Evolutionary conservation across 2,888 invertebrate genomes (phyloP).

Genomic region (Actias luna): DNA sequence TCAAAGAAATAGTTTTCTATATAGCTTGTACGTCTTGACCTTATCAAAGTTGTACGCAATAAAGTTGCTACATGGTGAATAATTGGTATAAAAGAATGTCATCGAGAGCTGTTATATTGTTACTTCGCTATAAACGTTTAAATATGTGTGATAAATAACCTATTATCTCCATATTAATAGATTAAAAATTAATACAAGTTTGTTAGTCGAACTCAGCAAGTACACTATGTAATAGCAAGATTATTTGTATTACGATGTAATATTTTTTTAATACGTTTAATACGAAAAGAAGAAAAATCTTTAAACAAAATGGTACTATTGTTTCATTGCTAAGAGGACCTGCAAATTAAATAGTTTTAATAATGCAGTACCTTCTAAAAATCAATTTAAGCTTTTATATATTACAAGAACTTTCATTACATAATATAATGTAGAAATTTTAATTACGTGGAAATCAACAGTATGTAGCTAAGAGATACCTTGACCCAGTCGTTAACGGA

Average conservation of each 20-base stretch:
- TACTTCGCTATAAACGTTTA: background rate
- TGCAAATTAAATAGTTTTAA: too few relatives aligned
- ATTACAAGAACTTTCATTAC: too few relatives aligned
- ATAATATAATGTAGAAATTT: too few relatives aligned
- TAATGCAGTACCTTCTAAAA: too few relatives aligned
- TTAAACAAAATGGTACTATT: too few relatives aligned
- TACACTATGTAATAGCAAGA: too few relatives aligned
- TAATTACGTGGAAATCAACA: slow-evolving; percentile 6
- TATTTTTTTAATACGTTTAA: too few relatives aligned
- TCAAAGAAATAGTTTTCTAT: background rate
- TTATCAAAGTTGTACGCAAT: slow-evolving; percentile 5
- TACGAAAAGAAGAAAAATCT: too few relatives aligned
- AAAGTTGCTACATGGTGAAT: background rate
- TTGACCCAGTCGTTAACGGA: slow-evolving; percentile 8
- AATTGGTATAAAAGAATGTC: background rate
- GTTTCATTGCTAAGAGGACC: too few relatives aligned
- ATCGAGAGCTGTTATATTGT: background rate
- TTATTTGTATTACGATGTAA: too few relatives aligned
- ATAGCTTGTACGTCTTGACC: background rate
- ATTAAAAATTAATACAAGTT: background rate
- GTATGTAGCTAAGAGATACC: slow-evolving; percentile 7
- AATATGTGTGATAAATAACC: background rate
- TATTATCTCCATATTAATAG: background rate
- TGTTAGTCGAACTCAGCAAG: too few relatives aligned
- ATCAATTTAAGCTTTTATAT: too few relatives aligned